Evolutionary conservation across 64 coral and sea anemone species (phyloP), one percentile per base, ranked within the genome.

Genomic region (Pocillopora damicornis): DNA sequence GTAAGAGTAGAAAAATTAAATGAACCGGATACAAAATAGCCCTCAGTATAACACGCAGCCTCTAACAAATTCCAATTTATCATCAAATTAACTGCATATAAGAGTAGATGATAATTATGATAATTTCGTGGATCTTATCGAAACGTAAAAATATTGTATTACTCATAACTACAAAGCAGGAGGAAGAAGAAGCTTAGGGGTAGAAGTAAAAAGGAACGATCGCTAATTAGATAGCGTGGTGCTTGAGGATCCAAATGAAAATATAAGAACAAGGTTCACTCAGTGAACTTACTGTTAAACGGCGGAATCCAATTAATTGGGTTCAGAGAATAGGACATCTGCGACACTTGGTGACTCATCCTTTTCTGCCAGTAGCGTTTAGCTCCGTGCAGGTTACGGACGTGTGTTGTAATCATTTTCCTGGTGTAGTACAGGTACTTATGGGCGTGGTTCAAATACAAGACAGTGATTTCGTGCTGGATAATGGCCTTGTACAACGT

Each of bases 301-400:
- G 97, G 97, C 60, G 97, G 97, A 61, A 99, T 93, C 97, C 97
- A 99, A 25, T 88, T 78, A 9, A 90, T 17, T 9, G 97, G 97
- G 79, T 86, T 99, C 60, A 97, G n/a, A 0, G 83, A 13, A 22
- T 87, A 67, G 30, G 86, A 74, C 51, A 77, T 69, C 34, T 89
- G 88, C 25, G 90, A 22, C 14, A 93, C 51, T 18, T 76, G 65
- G 37, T 97, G 91, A 25, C 73, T 77, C 17, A 97, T 11, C 66
- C 92, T 89, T 35, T 86, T 88, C 15, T 88, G 75, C 59, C 51
- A 58, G 35, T 93, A 84, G 9, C 86, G 60, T 64, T 87, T 92
- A 25, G 76, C 75, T 77, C 80, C 61, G 22, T 92, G 82, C 20
- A 97, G 18, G 57, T 75, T 84, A 60, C 78, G 88, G 5, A 77